A percentile compares a stretch with the other conserved stretches of the same genome.
phyloP scores from a whole-genome alignment of 2,888 invertebrate genomes.

The Polyommatus iphigenia region DNA sequence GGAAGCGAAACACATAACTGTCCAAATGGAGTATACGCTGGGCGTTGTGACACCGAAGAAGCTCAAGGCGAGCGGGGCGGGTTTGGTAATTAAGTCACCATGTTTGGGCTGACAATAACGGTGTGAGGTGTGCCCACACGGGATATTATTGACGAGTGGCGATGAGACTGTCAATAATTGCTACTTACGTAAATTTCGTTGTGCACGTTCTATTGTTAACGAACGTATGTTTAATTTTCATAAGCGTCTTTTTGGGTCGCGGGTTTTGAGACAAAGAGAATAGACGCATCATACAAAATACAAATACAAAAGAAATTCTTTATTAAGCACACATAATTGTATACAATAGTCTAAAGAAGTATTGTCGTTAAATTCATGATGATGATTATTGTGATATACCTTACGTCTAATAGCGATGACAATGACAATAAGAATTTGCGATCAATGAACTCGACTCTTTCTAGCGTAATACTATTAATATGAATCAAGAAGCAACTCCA shows the following conservation, averaged over 20 bases:
- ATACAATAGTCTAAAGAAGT: too few species aligned
- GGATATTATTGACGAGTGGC: neutral
- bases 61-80: constrained; percentile 32
- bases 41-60: constrained; percentile 32
- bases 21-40: constrained; percentile 10
- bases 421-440: neutral
- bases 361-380: too few species aligned
- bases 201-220: neutral
- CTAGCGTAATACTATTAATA: neutral
- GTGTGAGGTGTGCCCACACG: constrained; percentile 12
- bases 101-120: constrained; percentile 26
- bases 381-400: too few species aligned
- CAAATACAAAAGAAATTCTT: too few species aligned
- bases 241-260: neutral
- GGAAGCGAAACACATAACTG: constrained; percentile 27
- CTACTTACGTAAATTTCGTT: constrained; percentile 7
- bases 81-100: constrained; percentile 32
- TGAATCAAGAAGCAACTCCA: too few species aligned
- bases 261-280: neutral
- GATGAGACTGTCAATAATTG: neutral
- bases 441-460: neutral
- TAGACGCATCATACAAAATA: neutral
- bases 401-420: too few species aligned
- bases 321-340: too few species aligned
- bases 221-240: neutral